A percentile compares a stretch with the other conserved stretches of the same genome.
phyloP scores from a whole-genome alignment of 2,888 invertebrate genomes.

The Oasisia sp. region DNA sequence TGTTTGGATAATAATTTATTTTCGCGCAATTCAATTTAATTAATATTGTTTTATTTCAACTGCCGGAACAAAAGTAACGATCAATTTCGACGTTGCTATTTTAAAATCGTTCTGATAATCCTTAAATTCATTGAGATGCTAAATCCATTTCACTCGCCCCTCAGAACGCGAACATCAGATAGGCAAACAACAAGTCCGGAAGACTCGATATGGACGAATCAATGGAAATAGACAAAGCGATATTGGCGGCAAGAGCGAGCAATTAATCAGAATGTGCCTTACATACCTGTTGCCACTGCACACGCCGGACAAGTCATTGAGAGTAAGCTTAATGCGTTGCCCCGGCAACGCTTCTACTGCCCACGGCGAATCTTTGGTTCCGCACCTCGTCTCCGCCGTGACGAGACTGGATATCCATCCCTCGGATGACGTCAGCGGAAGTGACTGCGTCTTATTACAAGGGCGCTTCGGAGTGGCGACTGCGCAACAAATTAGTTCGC shows the following conservation, averaged over 20 bases:
- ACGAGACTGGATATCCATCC: constrained; percentile 24
- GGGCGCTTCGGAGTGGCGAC: background rate
- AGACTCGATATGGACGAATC: background rate
- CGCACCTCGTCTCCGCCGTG: constrained; percentile 31
- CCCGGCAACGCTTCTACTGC: constrained; percentile 19
- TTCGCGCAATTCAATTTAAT: too few relatives aligned
- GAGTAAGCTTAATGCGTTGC: background rate
- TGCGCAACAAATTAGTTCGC: background rate
- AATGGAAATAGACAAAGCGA: background rate
- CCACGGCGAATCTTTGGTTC: constrained; percentile 31
- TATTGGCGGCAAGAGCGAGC: background rate
- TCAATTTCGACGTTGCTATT: background rate
- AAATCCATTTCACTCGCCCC: background rate
- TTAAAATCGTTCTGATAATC: background rate
- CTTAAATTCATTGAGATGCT: background rate
- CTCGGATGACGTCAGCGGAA: background rate
- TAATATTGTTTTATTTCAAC: too few relatives aligned
- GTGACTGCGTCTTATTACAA: background rate
- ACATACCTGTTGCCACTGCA: background rate
- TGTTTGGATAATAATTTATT: too few relatives aligned
- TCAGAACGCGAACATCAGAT: background rate
- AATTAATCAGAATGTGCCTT: background rate
- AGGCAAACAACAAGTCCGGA: background rate
- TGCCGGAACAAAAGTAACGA: too few relatives aligned
- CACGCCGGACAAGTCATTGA: background rate